Evolutionary conservation across 2,797 vertebrate species (phyloP).

Genomic region (Pipistrellus pipistrellus): DNA sequence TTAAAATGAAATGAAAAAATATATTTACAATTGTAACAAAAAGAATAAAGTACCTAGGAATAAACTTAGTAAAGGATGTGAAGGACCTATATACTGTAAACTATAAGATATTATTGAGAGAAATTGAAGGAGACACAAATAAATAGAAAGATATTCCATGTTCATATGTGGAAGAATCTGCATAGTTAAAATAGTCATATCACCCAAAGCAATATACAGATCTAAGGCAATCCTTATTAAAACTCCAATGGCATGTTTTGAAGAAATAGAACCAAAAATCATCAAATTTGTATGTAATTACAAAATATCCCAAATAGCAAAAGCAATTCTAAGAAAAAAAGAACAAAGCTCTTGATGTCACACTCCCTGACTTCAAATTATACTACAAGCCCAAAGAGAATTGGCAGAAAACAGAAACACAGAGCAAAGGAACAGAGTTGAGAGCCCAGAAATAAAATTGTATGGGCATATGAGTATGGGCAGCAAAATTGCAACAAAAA

Average conservation of each 20-base stretch:
- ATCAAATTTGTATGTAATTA: neutral
- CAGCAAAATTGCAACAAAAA: neutral
- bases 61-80: neutral
- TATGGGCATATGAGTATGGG: neutral
- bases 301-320: neutral
- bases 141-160: neutral
- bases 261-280: neutral
- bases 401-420: neutral
- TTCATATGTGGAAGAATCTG: neutral
- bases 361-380: neutral
- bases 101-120: neutral
- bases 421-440: neutral
- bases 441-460: neutral
- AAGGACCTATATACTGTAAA: neutral
- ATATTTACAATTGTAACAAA: neutral
- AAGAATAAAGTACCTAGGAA: neutral
- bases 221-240: neutral
- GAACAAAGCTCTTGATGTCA: neutral
- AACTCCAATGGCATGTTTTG: neutral
- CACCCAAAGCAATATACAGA: neutral
- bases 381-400: neutral
- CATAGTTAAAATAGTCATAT: neutral
- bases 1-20: neutral
- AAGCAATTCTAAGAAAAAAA: neutral
- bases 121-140: neutral